phyloP scores from a whole-genome alignment of 2,113 vertebrate genomes.

The Cheirogaleus medius region DNA sequence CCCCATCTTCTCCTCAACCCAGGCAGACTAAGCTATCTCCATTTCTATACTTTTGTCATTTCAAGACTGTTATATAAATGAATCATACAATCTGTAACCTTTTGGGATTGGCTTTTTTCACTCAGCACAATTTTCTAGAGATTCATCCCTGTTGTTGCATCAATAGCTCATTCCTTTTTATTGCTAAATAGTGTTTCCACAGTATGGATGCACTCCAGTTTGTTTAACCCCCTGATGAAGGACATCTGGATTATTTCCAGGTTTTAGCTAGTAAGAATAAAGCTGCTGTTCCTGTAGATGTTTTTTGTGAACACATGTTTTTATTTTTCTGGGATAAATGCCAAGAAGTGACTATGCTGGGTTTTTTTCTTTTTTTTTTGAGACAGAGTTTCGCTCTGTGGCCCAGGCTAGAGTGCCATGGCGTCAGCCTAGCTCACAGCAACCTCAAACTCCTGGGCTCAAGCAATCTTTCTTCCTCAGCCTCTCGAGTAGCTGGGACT shows the following conservation, averaged over 20 bases:
- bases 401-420: too few species aligned
- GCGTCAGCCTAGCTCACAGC: too few species aligned
- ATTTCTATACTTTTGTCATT: background rate
- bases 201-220: background rate
- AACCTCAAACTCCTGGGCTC: too few species aligned
- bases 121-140: background rate
- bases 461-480: too few species aligned
- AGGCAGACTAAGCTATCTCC: background rate
- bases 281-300: constrained; percentile 6
- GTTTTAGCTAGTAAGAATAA: background rate
- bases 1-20: background rate
- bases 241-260: background rate
- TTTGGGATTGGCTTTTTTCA: constrained; percentile 22
- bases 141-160: background rate
- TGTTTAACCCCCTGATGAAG: background rate
- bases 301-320: background rate
- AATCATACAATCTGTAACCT: background rate
- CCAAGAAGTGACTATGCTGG: background rate
- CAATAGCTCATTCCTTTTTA: background rate
- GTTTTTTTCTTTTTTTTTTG: too few species aligned
- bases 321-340: constrained; percentile 14
- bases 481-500: too few species aligned
- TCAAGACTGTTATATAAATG: background rate
- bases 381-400: too few species aligned
- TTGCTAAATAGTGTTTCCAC: background rate